Conservation (phyloP, 2,113 vertebrate genomes). For the Galemys pyrenaicus region DNA sequence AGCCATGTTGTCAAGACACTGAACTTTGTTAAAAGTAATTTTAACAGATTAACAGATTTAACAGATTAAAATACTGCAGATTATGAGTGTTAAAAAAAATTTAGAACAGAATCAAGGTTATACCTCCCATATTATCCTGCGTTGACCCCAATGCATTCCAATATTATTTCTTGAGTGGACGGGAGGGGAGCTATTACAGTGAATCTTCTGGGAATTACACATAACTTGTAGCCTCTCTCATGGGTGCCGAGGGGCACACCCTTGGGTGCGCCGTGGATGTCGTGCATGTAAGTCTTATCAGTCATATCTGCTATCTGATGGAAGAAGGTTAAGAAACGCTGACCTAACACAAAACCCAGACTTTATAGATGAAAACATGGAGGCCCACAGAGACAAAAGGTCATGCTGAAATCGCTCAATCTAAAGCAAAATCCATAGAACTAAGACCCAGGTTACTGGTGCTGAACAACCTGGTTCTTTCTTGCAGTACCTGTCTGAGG, state of each 20-base stretch:
- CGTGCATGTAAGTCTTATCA: slow-evolving; percentile 59
- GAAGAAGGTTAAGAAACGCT: slow-evolving; percentile 40
- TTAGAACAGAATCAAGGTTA: background rate
- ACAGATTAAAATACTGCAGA: background rate
- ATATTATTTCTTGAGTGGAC: background rate
- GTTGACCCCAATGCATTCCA: background rate
- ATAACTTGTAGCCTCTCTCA: background rate
- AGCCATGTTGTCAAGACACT: background rate
- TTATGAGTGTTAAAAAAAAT: background rate
- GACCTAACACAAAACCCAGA: slow-evolving; percentile 26
- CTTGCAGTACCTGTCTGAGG: background rate
- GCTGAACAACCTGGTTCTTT: background rate
- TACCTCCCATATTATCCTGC: background rate
- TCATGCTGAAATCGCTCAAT: background rate
- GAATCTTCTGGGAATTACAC: slow-evolving; percentile 34
- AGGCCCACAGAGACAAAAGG: background rate
- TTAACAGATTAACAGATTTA: background rate
- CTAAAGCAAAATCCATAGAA: background rate
- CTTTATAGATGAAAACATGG: slow-evolving; percentile 21
- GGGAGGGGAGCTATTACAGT: background rate
- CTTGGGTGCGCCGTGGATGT: slow-evolving; percentile 35
- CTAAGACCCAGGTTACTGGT: background rate
- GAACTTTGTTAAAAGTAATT: background rate
- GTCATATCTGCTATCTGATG: slow-evolving; percentile 62
- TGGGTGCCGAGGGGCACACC: slow-evolving; percentile 28